Base-by-base conservation (phyloP, 2,888 invertebrate genomes). In the Cephus pygmeus region DNA sequence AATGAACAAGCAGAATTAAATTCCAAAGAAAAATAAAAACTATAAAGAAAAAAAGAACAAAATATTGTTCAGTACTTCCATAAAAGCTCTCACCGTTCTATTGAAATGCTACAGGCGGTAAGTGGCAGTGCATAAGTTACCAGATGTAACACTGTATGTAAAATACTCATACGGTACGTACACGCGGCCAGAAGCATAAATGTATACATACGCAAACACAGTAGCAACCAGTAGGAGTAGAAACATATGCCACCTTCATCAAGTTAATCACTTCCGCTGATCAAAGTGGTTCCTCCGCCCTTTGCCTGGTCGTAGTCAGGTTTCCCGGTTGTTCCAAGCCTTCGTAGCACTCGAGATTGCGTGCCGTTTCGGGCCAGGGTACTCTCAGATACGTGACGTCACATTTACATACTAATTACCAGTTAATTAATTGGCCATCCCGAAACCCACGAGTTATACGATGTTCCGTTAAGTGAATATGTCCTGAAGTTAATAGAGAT, bases 341-440 rank as follows among this genome's bases (percentile, higher is more conserved):
- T 15, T 56, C 56, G 56, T 9, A 6, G 23, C 6, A 56, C 23
- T 71, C 12, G 11, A 71, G 71, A 71, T 71, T 71, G 71, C 71
- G 71, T 71, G 71, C 15, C 71, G 31, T 71, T 71, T 74, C 74
- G 30, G 4, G 35, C 36, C 35, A 12, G 34, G 30, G n/a, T 74
- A 34, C 15, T 30, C 30, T 34, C 34, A 76, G 73, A 68, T 36
- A 68, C 75, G 78, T 78, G 78, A 78, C 75, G 78, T 76, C 73
- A 73, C 75, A 78, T 78, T 78, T 78, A 73, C 78, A 78, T 78
- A 76, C 75, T 75, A 78, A 78, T 78, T 78, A 75, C 75, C 56
- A 75, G 75, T 73, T 76, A 78, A 78, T 78, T 78, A 78, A 78
- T 78, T 76, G 73, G 76, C 75, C 78, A 31, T 15, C 71, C 31